Percentiles rank a stretch among this genome's conserved stretches.
Conservation (phyloP, 1,140 invertebrate species). For the Magallana gigas region DNA sequence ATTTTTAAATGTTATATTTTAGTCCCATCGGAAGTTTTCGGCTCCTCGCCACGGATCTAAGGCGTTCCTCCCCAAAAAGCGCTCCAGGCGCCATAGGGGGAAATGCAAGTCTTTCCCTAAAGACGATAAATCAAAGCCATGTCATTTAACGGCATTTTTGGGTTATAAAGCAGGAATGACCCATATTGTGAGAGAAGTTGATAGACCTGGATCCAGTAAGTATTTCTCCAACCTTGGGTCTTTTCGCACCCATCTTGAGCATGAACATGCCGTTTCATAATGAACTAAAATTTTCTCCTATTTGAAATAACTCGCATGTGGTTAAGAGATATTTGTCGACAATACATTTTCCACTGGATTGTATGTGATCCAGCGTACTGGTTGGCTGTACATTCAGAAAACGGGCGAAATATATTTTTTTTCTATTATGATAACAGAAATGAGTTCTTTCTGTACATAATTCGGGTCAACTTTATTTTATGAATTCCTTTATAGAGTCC, state of each 20-base stretch:
- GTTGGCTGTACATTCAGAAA: no score
- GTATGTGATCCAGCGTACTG: no score
- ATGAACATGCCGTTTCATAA: no score
- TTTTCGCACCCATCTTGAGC: no score
- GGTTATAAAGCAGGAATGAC: conserved; percentile 99
- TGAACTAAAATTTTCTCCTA: no score
- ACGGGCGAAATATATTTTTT: no score
- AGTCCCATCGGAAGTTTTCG: conserved; percentile 99
- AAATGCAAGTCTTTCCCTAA: conserved; percentile 99
- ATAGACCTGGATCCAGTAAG: conserved; percentile 99
- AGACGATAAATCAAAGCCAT: conserved; percentile 96
- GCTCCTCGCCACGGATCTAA: conserved; percentile 99
- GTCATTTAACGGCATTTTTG: conserved; percentile 98
- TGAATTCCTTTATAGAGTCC: conserved; percentile 86
- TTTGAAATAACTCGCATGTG: no score
- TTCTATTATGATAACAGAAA: no score
- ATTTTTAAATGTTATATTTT: conserved; percentile 77
- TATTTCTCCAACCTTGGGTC: conserved; percentile 64
- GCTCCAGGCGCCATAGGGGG: conserved; percentile 95
- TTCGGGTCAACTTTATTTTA: no score
- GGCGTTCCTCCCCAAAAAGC: conserved; percentile 99
- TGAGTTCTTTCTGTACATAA: no score
- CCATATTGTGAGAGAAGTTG: conserved; percentile 98
- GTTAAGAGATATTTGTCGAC: no score
- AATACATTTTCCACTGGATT: no score